These are phyloP conservation scores for Bhutanitis thaidina DNA, from an alignment of 2,888 invertebrate species.

Conservation along the genomic window DNA sequence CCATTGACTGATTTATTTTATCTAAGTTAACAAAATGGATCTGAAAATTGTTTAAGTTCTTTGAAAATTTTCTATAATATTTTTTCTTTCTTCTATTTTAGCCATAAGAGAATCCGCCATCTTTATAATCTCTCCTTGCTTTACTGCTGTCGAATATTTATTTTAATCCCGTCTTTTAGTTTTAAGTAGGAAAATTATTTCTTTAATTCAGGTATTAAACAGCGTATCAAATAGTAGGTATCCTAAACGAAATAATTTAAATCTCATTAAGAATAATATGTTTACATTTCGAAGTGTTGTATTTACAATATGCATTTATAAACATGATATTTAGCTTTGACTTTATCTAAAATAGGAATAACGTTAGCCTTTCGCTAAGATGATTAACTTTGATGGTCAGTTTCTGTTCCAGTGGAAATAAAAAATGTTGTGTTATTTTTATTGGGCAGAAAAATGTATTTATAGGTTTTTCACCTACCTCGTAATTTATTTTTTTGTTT, in stretches of 20 bases:
- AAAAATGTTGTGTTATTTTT: background rate
- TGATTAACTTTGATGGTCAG: constrained; percentile 4
- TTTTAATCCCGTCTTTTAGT: constrained; percentile 7
- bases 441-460: too few relatives aligned
- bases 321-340: constrained; percentile 3
- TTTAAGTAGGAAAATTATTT: constrained; percentile 16
- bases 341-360: background rate
- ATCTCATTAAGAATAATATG: background rate
- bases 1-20: constrained; percentile 16
- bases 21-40: background rate
- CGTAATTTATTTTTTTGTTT: too few relatives aligned
- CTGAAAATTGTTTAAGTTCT: background rate
- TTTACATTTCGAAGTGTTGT: constrained; percentile 1
- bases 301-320: constrained; percentile 16
- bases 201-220: background rate
- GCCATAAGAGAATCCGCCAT: constrained; percentile 8
- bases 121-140: constrained; percentile 15
- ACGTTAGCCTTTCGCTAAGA: constrained; percentile 4
- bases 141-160: constrained; percentile 13
- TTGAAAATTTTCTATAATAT: too few relatives aligned
- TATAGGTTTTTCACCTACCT: too few relatives aligned
- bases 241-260: background rate
- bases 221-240: background rate
- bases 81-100: constrained; percentile 2
- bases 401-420: constrained; percentile 8